A percentile compares a stretch with the other conserved stretches of the same genome.
phyloP scores from a whole-genome alignment of 2,888 invertebrate genomes.

The Ramazzottius varieornatus region DNA sequence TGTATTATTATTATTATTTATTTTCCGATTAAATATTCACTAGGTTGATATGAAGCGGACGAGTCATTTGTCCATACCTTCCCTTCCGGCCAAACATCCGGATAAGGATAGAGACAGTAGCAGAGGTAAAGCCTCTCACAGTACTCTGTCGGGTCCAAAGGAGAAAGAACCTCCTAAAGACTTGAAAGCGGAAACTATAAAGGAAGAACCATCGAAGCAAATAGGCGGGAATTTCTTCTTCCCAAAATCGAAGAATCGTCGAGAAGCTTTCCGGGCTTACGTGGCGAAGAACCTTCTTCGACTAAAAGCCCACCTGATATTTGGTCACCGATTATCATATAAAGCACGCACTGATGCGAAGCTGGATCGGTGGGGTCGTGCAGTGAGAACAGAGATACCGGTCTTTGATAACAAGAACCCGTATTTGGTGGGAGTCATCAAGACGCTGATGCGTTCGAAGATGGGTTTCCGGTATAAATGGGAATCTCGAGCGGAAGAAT shows the following conservation, averaged over 20 bases:
- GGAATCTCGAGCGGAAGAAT: background rate
- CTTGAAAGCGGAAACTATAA: background rate
- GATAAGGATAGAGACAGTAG: background rate
- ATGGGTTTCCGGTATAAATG: background rate
- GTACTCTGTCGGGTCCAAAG: background rate
- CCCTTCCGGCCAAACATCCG: no score
- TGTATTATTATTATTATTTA: no score
- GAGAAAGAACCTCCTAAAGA: background rate
- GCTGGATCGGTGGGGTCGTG: background rate
- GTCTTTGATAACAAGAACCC: background rate
- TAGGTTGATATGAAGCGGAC: no score
- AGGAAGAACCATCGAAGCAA: no score
- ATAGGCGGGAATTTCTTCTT: background rate
- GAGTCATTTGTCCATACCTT: no score
- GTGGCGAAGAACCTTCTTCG: background rate
- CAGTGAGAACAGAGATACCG: background rate
- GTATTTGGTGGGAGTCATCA: background rate
- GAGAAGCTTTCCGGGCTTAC: background rate
- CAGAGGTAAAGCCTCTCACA: background rate
- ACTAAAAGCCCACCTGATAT: background rate
- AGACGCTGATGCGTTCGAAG: background rate
- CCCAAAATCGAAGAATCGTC: background rate
- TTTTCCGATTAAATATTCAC: no score
- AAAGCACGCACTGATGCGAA: background rate
- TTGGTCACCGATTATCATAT: background rate